These are phyloP conservation scores for Drosophila navojoa DNA, from an alignment of 1,140 invertebrate species.

Conservation along the genomic window DNA sequence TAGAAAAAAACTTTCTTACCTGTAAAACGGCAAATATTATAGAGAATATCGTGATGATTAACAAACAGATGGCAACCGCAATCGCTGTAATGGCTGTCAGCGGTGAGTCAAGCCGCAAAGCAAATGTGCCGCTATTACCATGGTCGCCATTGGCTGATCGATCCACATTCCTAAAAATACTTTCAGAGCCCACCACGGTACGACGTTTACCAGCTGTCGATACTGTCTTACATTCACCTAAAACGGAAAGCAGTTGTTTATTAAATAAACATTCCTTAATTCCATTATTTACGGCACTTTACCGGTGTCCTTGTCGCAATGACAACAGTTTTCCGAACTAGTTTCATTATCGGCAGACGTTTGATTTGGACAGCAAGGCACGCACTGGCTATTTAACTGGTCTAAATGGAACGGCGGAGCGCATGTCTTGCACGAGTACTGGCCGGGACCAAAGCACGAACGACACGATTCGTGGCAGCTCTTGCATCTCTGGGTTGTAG, in stretches of 20 bases:
- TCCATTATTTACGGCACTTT: conserved; percentile 9
- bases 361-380: conserved; percentile 87
- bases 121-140: conserved; percentile 81
- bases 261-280: not conserved
- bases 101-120: conserved; percentile 70
- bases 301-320: conserved; percentile 86
- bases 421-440: conserved; percentile 88
- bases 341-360: conserved; percentile 85
- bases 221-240: conserved; percentile 89
- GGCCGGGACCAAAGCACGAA: conserved; percentile 88
- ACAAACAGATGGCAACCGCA: conserved; percentile 87
- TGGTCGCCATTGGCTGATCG: conserved; percentile 22
- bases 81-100: conserved; percentile 87
- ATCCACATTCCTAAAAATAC: conserved; percentile 49
- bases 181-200: conserved; percentile 86
- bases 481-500: conserved; percentile 87
- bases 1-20: conserved; percentile 81
- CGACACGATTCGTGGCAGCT: conserved; percentile 88
- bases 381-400: conserved; percentile 89
- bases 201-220: conserved; percentile 90
- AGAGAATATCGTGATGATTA: conserved; percentile 87
- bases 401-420: conserved; percentile 87
- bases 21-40: conserved; percentile 88
- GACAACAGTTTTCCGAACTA: conserved; percentile 41
- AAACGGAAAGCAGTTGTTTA: not conserved